Evolutionary conservation across 2,113 vertebrate species (phyloP).

Genomic region (Hyperoodon ampullatus): DNA sequence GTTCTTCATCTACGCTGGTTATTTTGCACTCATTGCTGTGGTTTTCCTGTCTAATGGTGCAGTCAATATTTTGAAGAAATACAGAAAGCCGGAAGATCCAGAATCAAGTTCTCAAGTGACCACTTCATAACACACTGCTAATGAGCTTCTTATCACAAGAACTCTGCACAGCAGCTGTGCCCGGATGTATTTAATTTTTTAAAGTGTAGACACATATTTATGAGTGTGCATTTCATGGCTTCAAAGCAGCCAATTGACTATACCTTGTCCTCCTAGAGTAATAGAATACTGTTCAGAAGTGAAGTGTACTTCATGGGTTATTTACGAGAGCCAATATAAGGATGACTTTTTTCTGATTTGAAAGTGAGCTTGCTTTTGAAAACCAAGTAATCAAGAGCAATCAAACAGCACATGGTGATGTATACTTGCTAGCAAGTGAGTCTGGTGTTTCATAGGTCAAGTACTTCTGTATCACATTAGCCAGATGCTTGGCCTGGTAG

Average conservation of each 20-base stretch:
- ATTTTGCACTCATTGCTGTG: constrained; percentile 91
- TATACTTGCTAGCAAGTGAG: background rate
- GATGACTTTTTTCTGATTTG: constrained; percentile 24
- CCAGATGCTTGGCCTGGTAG: background rate
- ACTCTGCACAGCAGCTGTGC: background rate
- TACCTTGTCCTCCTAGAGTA: constrained; percentile 34
- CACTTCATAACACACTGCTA: constrained; percentile 47
- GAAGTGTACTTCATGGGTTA: constrained; percentile 20
- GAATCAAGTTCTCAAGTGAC: constrained; percentile 70
- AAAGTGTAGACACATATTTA: constrained; percentile 67
- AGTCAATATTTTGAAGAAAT: constrained; percentile 83
- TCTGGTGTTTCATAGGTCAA: background rate
- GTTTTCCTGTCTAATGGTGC: constrained; percentile 92
- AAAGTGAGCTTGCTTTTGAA: constrained; percentile 58
- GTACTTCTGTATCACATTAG: background rate
- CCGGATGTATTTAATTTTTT: constrained; percentile 55
- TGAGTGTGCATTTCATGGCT: constrained; percentile 76
- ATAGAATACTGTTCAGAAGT: background rate
- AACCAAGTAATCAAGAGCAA: constrained; percentile 1
- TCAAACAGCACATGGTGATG: background rate
- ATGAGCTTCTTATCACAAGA: background rate
- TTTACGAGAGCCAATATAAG: constrained; percentile 51
- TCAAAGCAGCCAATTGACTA: constrained; percentile 68
- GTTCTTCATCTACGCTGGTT: constrained; percentile 95
- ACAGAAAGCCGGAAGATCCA: constrained; percentile 66